phyloP scores from a whole-genome alignment of 2,797 vertebrate species.

The Sylvia borin region DNA sequence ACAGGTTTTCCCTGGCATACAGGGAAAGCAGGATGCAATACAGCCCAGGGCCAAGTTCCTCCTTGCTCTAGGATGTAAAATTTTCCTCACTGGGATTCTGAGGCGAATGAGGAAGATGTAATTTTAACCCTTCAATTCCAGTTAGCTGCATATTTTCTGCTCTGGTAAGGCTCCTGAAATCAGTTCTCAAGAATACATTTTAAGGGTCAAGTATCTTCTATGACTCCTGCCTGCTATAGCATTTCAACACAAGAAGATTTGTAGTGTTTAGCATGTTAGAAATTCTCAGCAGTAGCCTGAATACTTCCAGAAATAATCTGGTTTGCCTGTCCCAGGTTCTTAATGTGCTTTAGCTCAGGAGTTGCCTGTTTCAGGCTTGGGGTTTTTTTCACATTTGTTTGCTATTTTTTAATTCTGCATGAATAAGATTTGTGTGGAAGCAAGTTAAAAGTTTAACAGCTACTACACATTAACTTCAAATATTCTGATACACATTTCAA shows the following conservation, averaged over 20 bases:
- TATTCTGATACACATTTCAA: neutral
- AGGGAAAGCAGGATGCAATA: neutral
- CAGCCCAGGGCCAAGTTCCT: neutral
- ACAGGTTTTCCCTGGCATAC: neutral
- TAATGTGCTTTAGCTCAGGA: neutral
- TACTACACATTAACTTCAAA: accelerated
- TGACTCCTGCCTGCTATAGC: neutral
- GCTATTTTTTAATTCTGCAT: neutral
- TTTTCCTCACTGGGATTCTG: neutral
- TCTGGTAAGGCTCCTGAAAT: neutral
- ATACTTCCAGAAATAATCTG: neutral
- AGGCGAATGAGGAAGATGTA: neutral
- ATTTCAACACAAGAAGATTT: neutral
- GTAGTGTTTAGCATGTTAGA: neutral
- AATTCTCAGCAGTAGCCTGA: neutral
- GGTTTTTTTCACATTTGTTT: neutral
- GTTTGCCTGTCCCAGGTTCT: neutral
- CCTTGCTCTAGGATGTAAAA: neutral
- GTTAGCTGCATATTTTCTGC: neutral
- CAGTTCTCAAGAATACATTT: neutral
- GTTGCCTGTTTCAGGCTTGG: accelerated
- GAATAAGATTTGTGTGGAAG: neutral
- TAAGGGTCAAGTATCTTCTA: neutral
- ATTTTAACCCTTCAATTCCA: neutral
- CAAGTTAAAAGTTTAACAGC: neutral